Conservation (phyloP, 2,113 vertebrate genomes). For the Alaudala cheleensis region DNA sequence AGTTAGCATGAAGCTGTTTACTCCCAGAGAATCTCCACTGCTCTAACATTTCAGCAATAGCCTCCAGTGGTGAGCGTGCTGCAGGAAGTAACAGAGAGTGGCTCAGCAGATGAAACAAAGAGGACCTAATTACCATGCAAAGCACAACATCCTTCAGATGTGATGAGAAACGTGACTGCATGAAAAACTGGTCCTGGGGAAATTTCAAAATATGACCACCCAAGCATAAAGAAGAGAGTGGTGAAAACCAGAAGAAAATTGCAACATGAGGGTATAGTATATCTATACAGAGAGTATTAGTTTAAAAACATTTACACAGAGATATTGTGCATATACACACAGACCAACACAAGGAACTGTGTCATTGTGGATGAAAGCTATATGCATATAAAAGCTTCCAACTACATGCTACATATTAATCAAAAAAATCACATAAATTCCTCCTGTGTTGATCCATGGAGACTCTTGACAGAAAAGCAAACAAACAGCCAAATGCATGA, state of each 20-base stretch:
- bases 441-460: neutral
- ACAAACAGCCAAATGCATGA: constrained; percentile 21
- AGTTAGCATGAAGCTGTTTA: constrained; percentile 47
- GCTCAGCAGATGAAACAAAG: constrained; percentile 82
- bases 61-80: constrained; percentile 58
- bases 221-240: constrained; percentile 78
- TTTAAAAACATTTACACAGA: constrained; percentile 26
- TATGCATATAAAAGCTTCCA: constrained; percentile 14
- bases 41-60: constrained; percentile 58
- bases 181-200: constrained; percentile 78
- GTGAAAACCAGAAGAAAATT: constrained; percentile 42
- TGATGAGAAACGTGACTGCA: constrained; percentile 83
- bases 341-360: neutral
- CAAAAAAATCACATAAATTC: neutral
- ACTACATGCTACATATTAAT: constrained; percentile 26
- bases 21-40: constrained; percentile 35
- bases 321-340: neutral
- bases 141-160: constrained; percentile 84
- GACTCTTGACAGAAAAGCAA: constrained; percentile 21
- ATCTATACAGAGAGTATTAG: constrained; percentile 34
- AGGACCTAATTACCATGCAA: constrained; percentile 85
- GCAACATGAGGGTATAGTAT: neutral
- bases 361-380: neutral
- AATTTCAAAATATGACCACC: constrained; percentile 84
- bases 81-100: constrained; percentile 66